Evolutionary conservation across 2,888 invertebrate species (phyloP), one percentile per base, ranked within the genome.

Genomic region (Prenolepis imparis): DNA sequence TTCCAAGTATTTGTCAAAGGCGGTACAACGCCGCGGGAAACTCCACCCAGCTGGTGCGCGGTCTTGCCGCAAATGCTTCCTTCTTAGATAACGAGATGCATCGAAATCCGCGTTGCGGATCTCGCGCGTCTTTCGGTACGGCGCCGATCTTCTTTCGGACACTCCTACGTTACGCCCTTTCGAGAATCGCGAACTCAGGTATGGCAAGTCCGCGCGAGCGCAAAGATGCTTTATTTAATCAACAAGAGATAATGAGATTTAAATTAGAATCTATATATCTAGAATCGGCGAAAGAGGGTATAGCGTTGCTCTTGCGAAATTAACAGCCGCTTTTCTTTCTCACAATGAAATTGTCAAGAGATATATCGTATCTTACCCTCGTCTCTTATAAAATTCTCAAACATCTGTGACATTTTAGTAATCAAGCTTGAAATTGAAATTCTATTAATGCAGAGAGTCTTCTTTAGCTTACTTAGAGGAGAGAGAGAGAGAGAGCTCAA

Each of bases 1-100:
- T 93, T 87, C 91, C 85, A 92, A 93, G 92, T 93, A 93, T 93
- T 93, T 92, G 91, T 91, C 92, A 93, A 93, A 93, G 93, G 93
- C 93, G 93, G 93, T 93, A 93, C 93, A 91, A 93, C 91, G 92
- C 88, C 90, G 88, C 89, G 86, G 84, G 90, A 91, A 92, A 93
- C 93, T 93, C 93, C 93, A 93, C 93, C 93, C 93, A 81, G 70
- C 39, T 63, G 68, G 63, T 75, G 57, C 70, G 55, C 28, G 59
- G 81, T 21, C 39, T 81, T 52, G 63, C 66, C 36, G 67, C 80
- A 36, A 55, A n/a, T 61, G 86, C 74, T 67, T 75, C 74, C 64
- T 82, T 73, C 73, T 77, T 77, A 64, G 73, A 77, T 74, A 84
- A 82, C 66, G 61, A 80, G 36, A 36, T 74, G 18, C 52, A 59